phyloP scores from a whole-genome alignment of 37 sponge, comb jelly and placozoan genomes.

The Bolinopsis microptera region DNA sequence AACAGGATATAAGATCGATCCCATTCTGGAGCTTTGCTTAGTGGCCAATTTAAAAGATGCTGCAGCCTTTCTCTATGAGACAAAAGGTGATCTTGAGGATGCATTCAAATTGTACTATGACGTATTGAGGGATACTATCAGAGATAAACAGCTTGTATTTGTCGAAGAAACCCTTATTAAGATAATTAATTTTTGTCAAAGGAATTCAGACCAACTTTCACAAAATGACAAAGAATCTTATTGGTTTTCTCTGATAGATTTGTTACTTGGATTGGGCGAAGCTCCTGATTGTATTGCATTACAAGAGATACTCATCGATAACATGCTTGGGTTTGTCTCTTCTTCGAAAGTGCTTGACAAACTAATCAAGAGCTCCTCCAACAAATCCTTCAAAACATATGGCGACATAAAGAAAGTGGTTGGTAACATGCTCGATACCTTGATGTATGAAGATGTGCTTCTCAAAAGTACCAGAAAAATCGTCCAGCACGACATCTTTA shows the following conservation, averaged over 20 bases:
- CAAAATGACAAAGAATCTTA: slow-evolving; percentile 64
- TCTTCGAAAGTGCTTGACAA: slow-evolving; percentile 59
- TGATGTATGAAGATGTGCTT: slow-evolving; percentile 57
- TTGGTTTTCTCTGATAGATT: slow-evolving; percentile 56
- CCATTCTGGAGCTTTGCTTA: slow-evolving; percentile 20
- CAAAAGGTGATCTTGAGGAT: slow-evolving; percentile 35
- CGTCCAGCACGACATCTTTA: slow-evolving; percentile 17
- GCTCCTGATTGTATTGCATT: background rate
- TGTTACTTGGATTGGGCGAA: background rate
- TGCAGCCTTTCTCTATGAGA: slow-evolving; percentile 54
- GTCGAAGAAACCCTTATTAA: slow-evolving; percentile 37
- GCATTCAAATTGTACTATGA: slow-evolving; percentile 63
- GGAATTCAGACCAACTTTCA: slow-evolving; percentile 48
- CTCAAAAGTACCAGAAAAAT: slow-evolving; percentile 34
- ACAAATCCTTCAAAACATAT: slow-evolving; percentile 41
- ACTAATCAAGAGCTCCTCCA: slow-evolving; percentile 38
- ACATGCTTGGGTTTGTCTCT: slow-evolving; percentile 57
- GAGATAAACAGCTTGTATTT: slow-evolving; percentile 9
- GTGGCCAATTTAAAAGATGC: slow-evolving; percentile 56
- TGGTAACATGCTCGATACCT: slow-evolving; percentile 54
- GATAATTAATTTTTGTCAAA: slow-evolving; percentile 57
- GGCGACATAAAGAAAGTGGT: slow-evolving; percentile 54
- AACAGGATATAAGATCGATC: slow-evolving; percentile 29
- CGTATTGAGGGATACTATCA: slow-evolving; percentile 17
- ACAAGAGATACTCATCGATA: slow-evolving; percentile 23